Base-by-base conservation (phyloP, 2,797 vertebrate genomes). In the Ctenochaetus hawaiiensis region DNA sequence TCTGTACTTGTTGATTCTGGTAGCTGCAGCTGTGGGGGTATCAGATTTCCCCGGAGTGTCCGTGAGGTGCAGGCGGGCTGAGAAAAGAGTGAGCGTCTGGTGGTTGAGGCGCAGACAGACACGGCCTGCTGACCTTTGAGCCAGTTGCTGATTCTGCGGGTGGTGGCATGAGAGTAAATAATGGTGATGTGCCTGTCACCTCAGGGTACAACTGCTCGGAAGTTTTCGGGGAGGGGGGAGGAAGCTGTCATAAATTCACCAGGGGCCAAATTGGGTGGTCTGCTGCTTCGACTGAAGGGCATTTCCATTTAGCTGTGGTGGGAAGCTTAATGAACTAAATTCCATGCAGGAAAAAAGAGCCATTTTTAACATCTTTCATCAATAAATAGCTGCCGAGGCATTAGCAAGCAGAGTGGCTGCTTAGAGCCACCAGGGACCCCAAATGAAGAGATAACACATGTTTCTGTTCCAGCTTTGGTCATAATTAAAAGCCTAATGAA, bases 191-290 rank as follows among this genome's bases (percentile, higher is more conserved):
- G 90, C 85, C 87, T 88, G 91, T 91, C 91, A 94, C 94, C 93
- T 94, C 78, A 37, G 85, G 82, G 70, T 77, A 82, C 86, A 85
- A 90, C 71, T 90, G 86, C 79, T 81, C 69, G 51, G 81, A 83
- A 66, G 78, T 87, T 76, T 52, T 34, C 30, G n/a, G 53, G 69
- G 81, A 77, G 30, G 54, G 62, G 81, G 77, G 47, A 49, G 73
- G 83, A 37, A 37, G 82, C 72, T 68, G 85, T 85, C 83, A 84
- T 89, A 91, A 90, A 92, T 81, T 67, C 77, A 70, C 66, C 54
- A n/a, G 73, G 73, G 75, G 52, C n/a, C 74, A 83, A 78, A 81
- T 84, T 92, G 93, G 91, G 94, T 93, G 93, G 92, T 94, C 93
- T 45, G 12, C 72, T 64, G 65, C 68, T 71, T 86, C 62, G 79